Evolutionary conservation across 2,113 vertebrate species (phyloP), one percentile per base, ranked within the genome.

Genomic region (Xenopus laevis): DNA sequence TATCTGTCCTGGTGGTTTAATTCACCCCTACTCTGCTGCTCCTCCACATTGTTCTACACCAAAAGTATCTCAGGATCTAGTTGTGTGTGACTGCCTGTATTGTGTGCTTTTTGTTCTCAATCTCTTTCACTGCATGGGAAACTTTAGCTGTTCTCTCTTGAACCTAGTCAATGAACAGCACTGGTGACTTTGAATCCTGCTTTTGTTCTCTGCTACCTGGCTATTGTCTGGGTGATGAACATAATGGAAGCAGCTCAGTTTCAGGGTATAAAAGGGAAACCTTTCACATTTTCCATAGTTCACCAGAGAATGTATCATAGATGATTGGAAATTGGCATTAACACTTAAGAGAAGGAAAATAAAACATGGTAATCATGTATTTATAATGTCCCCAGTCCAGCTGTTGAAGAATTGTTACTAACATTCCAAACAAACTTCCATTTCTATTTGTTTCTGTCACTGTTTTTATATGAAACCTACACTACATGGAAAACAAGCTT

Each of bases 161-260:
- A 50, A 15, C 13, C 20, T 45, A 67, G 63, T 18, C 33, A 65
- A 46, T 20, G 33, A n/a, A 47, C 44, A 52, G 65, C 45, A 47
- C 46, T 6, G 46, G 21, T 50, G 18, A 13, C n/a, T 50, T 67
- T 67, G 40, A 15, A 20, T 67, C 15, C 65, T 52, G 45, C 20
- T 50, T 20, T 67, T 67, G 65, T 67, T 67, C 18, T 67, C 46
- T 67, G 33, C 33, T 65, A 67, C 65, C 65, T 67, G 65, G 46
- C 45, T 52, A 15, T 67, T 67, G 65, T 67, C 46, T n/a, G 46
- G 11, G 4, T 23, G 15, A 67, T 65, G n/a, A 67, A 21, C 65
- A 67, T 45, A 67, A 50, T 13, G 23, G 21, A 67, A 50, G 13
- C 13, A 52, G 44, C 44, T 67, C 45, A 23, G 20, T 67, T 67